Conservation (phyloP, 2,888 invertebrate species). For the Malacosoma neustria region DNA sequence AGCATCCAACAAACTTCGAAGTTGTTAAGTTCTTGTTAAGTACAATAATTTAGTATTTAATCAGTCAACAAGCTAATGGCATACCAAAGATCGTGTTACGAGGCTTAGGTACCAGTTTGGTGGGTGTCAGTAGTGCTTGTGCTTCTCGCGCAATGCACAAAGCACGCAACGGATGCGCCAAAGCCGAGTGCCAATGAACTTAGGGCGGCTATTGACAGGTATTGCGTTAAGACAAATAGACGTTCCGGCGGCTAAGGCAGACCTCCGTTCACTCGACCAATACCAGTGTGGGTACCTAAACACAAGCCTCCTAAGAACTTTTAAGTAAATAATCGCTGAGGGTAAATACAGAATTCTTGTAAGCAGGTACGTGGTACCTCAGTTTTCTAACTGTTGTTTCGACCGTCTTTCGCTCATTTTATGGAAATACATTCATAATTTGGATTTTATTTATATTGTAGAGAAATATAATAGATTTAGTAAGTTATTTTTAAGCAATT, state of each 20-base stretch:
- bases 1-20: conserved; percentile 31
- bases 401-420: no score
- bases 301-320: conserved; percentile 61
- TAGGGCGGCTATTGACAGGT: conserved; percentile 70
- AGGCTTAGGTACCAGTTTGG: conserved; percentile 50
- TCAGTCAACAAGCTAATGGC: conserved; percentile 66
- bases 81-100: conserved; percentile 59
- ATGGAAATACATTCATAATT: no score
- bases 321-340: conserved; percentile 59
- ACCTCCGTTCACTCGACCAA: conserved; percentile 66
- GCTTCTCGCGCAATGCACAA: conserved; percentile 53
- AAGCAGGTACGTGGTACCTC: conserved; percentile 41
- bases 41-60: conserved; percentile 58
- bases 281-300: conserved; percentile 32
- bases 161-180: conserved; percentile 66
- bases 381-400: conserved; percentile 39
- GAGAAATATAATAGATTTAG: no score
- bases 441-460: no score
- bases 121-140: conserved; percentile 45
- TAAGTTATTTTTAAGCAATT: no score
- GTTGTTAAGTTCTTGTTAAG: conserved; percentile 41
- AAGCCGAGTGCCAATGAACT: conserved; percentile 72
- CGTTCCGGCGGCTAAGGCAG: conserved; percentile 61
- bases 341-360: conserved; percentile 64
- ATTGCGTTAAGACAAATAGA: conserved; percentile 73